These are phyloP conservation scores for Columbina picui DNA, from an alignment of 2,113 vertebrate species.

Conservation along the genomic window DNA sequence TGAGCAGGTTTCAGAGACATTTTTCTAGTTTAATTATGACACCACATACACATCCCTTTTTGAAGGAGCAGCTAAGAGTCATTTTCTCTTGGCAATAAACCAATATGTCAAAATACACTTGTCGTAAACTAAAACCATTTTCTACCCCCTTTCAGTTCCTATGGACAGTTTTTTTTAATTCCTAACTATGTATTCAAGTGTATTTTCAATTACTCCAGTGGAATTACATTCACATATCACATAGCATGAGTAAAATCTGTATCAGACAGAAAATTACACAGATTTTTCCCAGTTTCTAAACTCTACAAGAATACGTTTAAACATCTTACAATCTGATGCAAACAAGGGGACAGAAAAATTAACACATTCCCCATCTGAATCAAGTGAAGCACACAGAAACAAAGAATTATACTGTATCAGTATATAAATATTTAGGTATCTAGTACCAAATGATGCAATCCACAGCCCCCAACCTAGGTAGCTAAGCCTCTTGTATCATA, in stretches of 20 bases:
- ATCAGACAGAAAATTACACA: neutral
- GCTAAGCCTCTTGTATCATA: neutral
- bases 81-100: conserved; percentile 8
- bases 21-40: neutral
- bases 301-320: neutral
- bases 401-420: neutral
- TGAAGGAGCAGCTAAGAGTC: neutral
- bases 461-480: neutral
- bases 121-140: neutral
- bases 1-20: neutral
- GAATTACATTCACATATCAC: neutral
- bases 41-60: neutral
- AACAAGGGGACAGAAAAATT: neutral
- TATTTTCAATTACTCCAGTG: neutral
- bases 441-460: neutral
- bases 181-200: neutral
- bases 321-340: neutral
- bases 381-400: neutral
- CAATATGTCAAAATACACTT: neutral
- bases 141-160: neutral
- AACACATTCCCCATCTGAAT: neutral
- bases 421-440: neutral
- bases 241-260: neutral
- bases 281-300: neutral
- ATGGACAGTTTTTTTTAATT: neutral